Conservation (phyloP, 2,113 vertebrate genomes). For the Deroptyus accipitrinus region DNA sequence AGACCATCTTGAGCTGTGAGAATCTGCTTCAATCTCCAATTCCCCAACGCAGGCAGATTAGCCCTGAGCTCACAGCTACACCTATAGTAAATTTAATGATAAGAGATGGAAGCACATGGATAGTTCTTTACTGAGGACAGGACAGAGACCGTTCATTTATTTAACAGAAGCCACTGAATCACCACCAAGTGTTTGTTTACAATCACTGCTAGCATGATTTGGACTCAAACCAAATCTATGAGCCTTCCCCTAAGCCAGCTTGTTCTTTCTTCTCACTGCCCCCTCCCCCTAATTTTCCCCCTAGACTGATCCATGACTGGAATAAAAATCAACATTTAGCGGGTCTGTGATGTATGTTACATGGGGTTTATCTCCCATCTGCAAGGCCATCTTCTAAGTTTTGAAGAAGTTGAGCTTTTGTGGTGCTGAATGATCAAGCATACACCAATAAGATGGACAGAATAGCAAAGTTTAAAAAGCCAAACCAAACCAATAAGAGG, state of each 20-base stretch:
- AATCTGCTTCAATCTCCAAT: background rate
- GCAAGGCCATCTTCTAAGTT: background rate
- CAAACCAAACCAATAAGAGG: background rate
- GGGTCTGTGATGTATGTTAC: background rate
- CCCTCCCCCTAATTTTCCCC: background rate
- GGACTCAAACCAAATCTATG: background rate
- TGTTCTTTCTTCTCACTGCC: background rate
- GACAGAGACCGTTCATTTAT: background rate
- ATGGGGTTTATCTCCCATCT: background rate
- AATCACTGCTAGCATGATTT: background rate
- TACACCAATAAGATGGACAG: background rate
- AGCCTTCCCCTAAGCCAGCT: background rate
- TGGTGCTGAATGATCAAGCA: background rate
- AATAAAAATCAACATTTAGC: background rate
- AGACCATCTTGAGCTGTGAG: background rate
- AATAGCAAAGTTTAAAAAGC: background rate
- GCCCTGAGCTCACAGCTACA: background rate
- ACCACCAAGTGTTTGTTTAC: background rate
- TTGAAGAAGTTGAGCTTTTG: background rate
- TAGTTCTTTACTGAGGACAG: background rate
- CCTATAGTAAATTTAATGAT: background rate
- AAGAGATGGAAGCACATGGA: background rate
- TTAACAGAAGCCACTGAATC: background rate
- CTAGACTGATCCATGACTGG: background rate
- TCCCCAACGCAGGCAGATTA: background rate